Conservation (phyloP, 2,113 vertebrate genomes). For the Microtus montanus region DNA sequence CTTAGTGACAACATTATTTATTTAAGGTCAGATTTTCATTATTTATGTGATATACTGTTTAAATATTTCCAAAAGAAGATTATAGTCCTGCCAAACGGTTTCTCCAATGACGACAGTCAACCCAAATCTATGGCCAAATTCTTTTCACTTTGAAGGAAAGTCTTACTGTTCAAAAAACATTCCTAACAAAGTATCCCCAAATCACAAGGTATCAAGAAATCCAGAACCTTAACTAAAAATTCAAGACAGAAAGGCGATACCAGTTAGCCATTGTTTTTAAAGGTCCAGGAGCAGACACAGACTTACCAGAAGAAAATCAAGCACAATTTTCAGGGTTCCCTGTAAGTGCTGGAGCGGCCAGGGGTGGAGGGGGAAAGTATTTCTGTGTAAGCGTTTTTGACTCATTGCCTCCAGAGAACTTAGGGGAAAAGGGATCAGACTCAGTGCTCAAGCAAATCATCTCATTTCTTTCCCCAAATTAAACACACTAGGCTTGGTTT, state of each 20-base stretch:
- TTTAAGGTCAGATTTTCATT: slow-evolving; percentile 56
- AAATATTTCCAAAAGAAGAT: slow-evolving; percentile 56
- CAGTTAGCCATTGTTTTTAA: background rate
- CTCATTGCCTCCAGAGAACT: background rate
- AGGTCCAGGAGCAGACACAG: background rate
- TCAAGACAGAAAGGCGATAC: background rate
- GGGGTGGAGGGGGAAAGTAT: background rate
- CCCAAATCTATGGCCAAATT: background rate
- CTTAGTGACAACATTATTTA: slow-evolving; percentile 50
- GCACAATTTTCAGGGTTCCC: background rate
- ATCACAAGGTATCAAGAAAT: background rate
- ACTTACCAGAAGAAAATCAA: background rate
- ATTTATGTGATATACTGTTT: slow-evolving; percentile 11
- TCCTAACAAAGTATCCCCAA: slow-evolving; percentile 33
- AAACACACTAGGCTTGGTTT: background rate
- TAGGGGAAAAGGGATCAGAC: background rate
- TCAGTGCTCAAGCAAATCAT: background rate
- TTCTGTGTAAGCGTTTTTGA: background rate
- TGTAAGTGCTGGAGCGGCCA: background rate
- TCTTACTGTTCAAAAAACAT: background rate
- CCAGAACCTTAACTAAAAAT: slow-evolving; percentile 39
- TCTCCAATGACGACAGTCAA: background rate
- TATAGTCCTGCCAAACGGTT: slow-evolving; percentile 30
- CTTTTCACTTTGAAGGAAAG: slow-evolving; percentile 35
- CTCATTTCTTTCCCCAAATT: background rate